A percentile compares a stretch with the other conserved stretches of the same genome.
Evolutionary conservation across 2,113 vertebrate species (phyloP).

Genomic region (Madoqua kirkii): DNA sequence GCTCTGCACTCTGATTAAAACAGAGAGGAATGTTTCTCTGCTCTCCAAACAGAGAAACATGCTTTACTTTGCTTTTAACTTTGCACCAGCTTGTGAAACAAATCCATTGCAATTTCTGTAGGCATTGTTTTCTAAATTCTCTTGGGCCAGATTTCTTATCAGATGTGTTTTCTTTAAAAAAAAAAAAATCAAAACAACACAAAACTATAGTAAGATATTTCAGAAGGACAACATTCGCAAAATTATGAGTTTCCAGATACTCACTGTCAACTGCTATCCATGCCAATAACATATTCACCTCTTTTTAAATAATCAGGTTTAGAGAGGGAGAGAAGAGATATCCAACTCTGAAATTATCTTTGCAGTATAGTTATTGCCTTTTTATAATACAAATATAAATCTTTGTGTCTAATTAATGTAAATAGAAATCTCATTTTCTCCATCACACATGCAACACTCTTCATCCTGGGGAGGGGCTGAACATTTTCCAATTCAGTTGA

Average conservation of each 20-base stretch:
- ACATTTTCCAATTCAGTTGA: background rate
- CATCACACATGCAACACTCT: background rate
- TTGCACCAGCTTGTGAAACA: slow-evolving; percentile 25
- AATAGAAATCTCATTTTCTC: background rate
- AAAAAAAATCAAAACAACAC: slow-evolving; percentile 29
- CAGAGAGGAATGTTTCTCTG: background rate
- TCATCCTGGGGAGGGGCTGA: background rate
- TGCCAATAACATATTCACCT: background rate
- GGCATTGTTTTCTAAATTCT: slow-evolving; percentile 16
- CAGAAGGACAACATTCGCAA: background rate
- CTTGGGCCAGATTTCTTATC: slow-evolving; percentile 34
- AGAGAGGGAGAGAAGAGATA: background rate
- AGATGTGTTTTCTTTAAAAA: background rate
- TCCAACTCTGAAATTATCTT: slow-evolving; percentile 1
- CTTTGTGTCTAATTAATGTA: background rate
- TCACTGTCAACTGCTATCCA: background rate
- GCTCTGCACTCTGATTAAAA: background rate
- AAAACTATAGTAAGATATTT: slow-evolving; percentile 21
- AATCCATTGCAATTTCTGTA: slow-evolving; percentile 10
- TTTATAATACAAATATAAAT: background rate
- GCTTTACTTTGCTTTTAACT: slow-evolving; percentile 14
- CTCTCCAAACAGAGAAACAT: background rate
- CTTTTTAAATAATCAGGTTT: background rate
- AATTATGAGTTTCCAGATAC: background rate
- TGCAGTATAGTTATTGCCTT: background rate